Evolutionary conservation across 2,888 invertebrate species (phyloP).

Genomic region (Caenorhabditis sp.): DNA sequence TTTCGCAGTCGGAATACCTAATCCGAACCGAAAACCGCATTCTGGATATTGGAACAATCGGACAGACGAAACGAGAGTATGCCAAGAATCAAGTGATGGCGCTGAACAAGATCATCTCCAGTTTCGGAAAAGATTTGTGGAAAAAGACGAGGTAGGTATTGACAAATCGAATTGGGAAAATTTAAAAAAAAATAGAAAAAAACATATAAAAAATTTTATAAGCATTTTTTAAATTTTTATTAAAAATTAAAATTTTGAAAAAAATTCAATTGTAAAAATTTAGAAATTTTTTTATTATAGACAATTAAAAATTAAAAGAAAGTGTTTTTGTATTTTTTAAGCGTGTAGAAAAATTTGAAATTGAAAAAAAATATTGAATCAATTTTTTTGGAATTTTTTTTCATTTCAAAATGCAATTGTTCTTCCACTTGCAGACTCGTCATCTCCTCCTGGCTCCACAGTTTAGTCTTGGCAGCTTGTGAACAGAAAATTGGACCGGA

Average conservation of each 20-base stretch:
- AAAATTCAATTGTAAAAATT: background rate
- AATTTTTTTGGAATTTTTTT: no score
- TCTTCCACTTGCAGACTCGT: slow-evolving; percentile 9
- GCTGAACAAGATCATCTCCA: slow-evolving; percentile 41
- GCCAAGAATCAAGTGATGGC: slow-evolving; percentile 36
- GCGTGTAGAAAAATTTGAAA: no score
- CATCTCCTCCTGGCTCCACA: slow-evolving; percentile 41
- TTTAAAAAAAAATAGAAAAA: no score
- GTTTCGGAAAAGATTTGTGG: slow-evolving; percentile 21
- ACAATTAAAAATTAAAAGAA: background rate
- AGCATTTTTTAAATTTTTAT: no score
- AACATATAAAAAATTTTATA: background rate
- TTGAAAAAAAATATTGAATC: no score
- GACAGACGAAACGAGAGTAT: slow-evolving; percentile 54
- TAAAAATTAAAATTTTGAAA: no score
- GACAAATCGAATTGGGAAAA: no score
- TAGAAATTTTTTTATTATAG: no score
- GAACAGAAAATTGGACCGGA: slow-evolving; percentile 32
- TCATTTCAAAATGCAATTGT: background rate
- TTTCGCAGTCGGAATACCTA: slow-evolving; percentile 66
- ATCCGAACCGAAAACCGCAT: slow-evolving; percentile 14
- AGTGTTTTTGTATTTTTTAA: slow-evolving; percentile 16
- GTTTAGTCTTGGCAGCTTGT: slow-evolving; percentile 15
- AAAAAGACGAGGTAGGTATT: slow-evolving; percentile 30
- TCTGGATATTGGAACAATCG: slow-evolving; percentile 15